These are phyloP conservation scores for Agonopterix heracliana DNA, from an alignment of 2,888 invertebrate genomes.

Conservation along the genomic window DNA sequence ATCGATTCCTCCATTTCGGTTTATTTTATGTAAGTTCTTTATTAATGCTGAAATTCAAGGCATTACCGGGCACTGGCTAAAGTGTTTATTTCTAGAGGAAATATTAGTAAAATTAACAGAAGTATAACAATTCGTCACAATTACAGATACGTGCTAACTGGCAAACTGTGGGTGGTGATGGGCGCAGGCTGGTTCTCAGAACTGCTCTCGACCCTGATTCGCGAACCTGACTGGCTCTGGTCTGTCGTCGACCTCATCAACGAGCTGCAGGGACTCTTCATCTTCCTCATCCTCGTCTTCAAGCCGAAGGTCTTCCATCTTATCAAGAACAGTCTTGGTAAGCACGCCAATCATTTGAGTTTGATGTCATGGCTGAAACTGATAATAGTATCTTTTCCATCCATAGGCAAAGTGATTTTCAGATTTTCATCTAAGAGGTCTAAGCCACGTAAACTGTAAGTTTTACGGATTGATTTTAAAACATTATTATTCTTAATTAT, in stretches of 20 bases:
- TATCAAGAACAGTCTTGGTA: conserved; percentile 75
- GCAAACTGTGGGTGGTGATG: conserved; percentile 87
- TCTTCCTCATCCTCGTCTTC: conserved; percentile 83
- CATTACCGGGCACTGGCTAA: too few relatives aligned
- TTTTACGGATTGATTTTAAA: too few relatives aligned
- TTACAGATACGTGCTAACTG: conserved; percentile 80
- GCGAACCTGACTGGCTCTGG: conserved; percentile 66
- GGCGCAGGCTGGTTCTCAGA: conserved; percentile 85
- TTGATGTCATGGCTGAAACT: too few relatives aligned
- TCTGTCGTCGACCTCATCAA: conserved; percentile 80
- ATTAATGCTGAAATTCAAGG: too few relatives aligned
- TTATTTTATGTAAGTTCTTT: too few relatives aligned
- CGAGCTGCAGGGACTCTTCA: conserved; percentile 82
- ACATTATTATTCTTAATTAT: too few relatives aligned
- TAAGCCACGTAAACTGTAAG: too few relatives aligned
- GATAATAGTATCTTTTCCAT: too few relatives aligned
- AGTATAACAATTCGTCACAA: background rate
- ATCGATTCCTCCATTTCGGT: too few relatives aligned
- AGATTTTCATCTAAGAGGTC: too few relatives aligned
- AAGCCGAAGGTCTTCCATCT: conserved; percentile 80
- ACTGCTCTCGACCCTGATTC: conserved; percentile 75
- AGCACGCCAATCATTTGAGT: conserved; percentile 13
- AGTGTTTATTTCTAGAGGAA: background rate
- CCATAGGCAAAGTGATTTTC: too few relatives aligned
- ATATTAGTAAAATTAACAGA: background rate